These are phyloP conservation scores for Hesperophylax magnus DNA, from an alignment of 1,140 invertebrate species.

Conservation along the genomic window DNA sequence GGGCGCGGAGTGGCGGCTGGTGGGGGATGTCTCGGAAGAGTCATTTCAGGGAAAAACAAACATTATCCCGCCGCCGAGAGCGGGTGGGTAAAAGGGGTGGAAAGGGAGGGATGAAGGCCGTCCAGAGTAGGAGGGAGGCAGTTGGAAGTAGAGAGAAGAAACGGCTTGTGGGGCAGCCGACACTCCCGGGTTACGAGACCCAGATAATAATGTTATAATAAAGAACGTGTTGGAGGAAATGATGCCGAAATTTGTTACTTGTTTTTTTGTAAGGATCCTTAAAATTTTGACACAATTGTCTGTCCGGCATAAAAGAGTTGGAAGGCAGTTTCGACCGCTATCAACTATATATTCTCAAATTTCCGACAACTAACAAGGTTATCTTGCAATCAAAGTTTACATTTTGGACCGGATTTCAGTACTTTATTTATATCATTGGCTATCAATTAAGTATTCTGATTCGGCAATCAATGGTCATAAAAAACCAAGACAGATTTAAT, in stretches of 20 bases:
- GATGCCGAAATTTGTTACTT: slow-evolving; percentile 26
- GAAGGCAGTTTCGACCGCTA: too few relatives aligned
- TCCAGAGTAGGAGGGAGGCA: slow-evolving; percentile 15
- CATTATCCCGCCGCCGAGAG: slow-evolving; percentile 44
- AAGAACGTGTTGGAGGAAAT: slow-evolving; percentile 25
- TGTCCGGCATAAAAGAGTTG: too few relatives aligned
- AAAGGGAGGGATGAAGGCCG: slow-evolving; percentile 22
- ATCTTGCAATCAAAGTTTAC: too few relatives aligned
- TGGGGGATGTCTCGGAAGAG: slow-evolving; percentile 40
- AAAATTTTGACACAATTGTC: background rate
- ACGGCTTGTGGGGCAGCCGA: slow-evolving; percentile 14
- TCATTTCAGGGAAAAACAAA: slow-evolving; percentile 49
- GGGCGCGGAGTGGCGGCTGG: background rate
- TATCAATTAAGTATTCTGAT: too few relatives aligned
- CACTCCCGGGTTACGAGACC: slow-evolving; percentile 33
- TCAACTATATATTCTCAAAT: too few relatives aligned
- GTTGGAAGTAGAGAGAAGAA: background rate
- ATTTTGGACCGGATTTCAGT: too few relatives aligned
- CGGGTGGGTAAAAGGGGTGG: background rate
- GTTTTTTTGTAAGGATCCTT: slow-evolving; percentile 16
- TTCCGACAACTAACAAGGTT: too few relatives aligned
- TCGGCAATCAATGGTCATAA: too few relatives aligned
- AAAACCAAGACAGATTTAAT: too few relatives aligned
- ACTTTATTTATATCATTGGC: too few relatives aligned
- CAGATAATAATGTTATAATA: slow-evolving; percentile 50